phyloP scores from a whole-genome alignment of 2,797 vertebrate genomes.

The Limosa lapponica region DNA sequence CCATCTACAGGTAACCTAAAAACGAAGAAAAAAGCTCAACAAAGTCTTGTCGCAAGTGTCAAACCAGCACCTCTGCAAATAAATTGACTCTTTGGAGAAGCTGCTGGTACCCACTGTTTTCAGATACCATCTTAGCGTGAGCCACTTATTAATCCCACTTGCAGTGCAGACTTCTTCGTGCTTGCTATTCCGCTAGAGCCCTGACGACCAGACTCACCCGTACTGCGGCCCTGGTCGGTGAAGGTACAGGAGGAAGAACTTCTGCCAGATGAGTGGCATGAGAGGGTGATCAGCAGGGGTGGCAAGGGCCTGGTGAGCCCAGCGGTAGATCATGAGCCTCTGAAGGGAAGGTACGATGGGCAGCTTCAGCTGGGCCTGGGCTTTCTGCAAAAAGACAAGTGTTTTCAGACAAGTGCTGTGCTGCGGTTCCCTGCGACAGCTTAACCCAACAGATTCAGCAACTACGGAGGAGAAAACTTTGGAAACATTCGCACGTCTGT shows the following conservation, averaged over 20 bases:
- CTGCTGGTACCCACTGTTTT: background rate
- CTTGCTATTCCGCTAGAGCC: background rate
- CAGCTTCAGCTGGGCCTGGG: constrained; percentile 92
- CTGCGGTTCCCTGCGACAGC: background rate
- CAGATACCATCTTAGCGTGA: fast-evolving
- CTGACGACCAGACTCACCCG: constrained; percentile 80
- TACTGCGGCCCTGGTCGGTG: constrained; percentile 94
- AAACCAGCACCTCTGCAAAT: background rate
- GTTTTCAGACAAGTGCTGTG: background rate
- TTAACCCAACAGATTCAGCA: background rate
- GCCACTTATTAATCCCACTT: background rate
- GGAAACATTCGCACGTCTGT: background rate
- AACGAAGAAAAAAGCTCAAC: background rate
- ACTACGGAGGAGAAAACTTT: background rate
- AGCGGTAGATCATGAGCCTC: constrained; percentile 95
- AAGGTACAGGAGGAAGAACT: constrained; percentile 95
- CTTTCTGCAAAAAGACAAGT: constrained; percentile 83
- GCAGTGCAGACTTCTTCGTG: background rate
- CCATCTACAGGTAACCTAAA: constrained; percentile 88
- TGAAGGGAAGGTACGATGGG: constrained; percentile 91
- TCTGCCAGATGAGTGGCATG: constrained; percentile 95
- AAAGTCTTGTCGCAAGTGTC: background rate
- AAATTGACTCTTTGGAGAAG: background rate
- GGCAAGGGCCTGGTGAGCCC: constrained; percentile 92
- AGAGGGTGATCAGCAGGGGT: constrained; percentile 94